Conservation (phyloP, 2,888 invertebrate species). For the Tenthredo distinguenda region DNA sequence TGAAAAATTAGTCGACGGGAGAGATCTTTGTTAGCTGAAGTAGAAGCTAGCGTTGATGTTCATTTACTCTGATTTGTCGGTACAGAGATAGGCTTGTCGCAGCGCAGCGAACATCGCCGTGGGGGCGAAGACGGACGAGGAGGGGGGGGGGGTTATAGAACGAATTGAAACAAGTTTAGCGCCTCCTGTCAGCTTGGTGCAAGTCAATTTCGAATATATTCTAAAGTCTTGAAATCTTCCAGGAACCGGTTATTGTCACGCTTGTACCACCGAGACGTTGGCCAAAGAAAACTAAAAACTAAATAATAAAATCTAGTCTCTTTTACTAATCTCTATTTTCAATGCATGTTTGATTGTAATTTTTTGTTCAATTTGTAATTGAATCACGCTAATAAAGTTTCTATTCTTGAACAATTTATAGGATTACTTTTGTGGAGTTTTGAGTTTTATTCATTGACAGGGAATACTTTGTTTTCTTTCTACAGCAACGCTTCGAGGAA, state of each 20-base stretch:
- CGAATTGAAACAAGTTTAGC: neutral
- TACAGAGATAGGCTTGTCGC: slow-evolving; percentile 22
- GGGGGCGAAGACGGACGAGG: no score
- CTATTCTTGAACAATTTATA: slow-evolving; percentile 49
- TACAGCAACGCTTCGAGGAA: slow-evolving; percentile 76
- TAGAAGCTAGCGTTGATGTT: slow-evolving; percentile 17
- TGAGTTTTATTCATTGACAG: slow-evolving; percentile 67
- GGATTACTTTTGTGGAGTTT: slow-evolving; percentile 56
- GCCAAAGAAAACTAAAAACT: slow-evolving; percentile 72
- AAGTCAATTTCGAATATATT: neutral
- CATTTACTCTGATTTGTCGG: slow-evolving; percentile 2
- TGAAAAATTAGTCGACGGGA: neutral
- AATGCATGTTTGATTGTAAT: slow-evolving; percentile 54
- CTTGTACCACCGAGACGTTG: slow-evolving; percentile 73
- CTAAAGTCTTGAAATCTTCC: slow-evolving; percentile 61
- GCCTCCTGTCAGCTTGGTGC: neutral
- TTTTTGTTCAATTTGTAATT: slow-evolving; percentile 61
- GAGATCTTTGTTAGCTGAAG: neutral
- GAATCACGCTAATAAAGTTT: slow-evolving; percentile 55
- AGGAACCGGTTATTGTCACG: slow-evolving; percentile 73
- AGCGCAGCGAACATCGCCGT: neutral
- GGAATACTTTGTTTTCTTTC: slow-evolving; percentile 62
- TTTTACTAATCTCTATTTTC: slow-evolving; percentile 42
- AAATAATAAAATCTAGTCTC: slow-evolving; percentile 45
- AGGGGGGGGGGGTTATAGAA: neutral